Base-by-base conservation (phyloP, 2,797 vertebrate species). In the Rhodeus uyekii region DNA sequence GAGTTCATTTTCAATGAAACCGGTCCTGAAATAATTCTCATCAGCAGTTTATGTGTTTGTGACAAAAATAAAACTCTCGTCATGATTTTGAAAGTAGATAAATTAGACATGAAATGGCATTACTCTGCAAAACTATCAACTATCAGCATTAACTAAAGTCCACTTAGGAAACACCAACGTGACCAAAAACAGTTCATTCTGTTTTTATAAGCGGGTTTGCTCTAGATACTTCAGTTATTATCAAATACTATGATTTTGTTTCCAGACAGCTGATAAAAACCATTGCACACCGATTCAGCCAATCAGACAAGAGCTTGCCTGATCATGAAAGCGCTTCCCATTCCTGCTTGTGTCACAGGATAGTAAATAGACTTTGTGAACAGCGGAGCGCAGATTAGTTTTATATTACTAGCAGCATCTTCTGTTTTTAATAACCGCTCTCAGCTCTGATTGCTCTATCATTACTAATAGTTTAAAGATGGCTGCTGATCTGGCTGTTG, bases 1-100 rank as follows among this genome's bases (percentile, higher is more conserved):
- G 85, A 77, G 86, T 88, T 88, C 42, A 90, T 90, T 78, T 84
- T 85, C 85, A 84, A 75, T n/a, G 2, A 8, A n/a, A n/a, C n/a
- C n/a, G n/a, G n/a, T n/a, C n/a, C n/a, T n/a, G n/a, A n/a, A n/a
- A n/a, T n/a, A n/a, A n/a, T n/a, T n/a, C n/a, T n/a, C n/a, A n/a
- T n/a, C n/a, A n/a, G n/a, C n/a, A n/a, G n/a, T n/a, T n/a, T n/a
- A n/a, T n/a, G n/a, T n/a, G n/a, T n/a, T n/a, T n/a, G n/a, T n/a
- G n/a, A n/a, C 55, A 78, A 48, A 36, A 48, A 55, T 55, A 32
- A 73, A 77, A 48, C n/a, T 48, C 39, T 60, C 46, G n/a, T n/a
- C 24, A 39, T 65, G 71, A 68, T 42, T 71, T n/a, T n/a, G n/a
- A n/a, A n/a, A n/a, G n/a, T n/a, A 36, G 22, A 65, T 46, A 4